These are phyloP conservation scores for Temnothorax curvispinosus DNA, from an alignment of 1,140 invertebrate species.

Conservation along the genomic window DNA sequence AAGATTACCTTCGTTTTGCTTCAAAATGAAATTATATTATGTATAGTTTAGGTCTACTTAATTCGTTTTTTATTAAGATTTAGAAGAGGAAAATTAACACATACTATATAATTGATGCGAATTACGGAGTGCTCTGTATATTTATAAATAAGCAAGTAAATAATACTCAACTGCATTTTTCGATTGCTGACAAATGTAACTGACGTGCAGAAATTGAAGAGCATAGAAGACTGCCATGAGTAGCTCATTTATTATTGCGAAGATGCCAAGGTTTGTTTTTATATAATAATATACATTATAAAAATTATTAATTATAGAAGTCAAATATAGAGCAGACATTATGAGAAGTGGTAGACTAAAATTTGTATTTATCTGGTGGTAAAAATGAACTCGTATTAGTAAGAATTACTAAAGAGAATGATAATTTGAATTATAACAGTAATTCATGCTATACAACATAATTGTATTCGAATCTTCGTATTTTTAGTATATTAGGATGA, in stretches of 20 bases:
- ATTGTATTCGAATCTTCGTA: background rate
- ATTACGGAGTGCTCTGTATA: too few relatives aligned
- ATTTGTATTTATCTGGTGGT: conserved; percentile 26
- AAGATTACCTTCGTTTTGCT: too few relatives aligned
- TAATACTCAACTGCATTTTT: conserved; percentile 35
- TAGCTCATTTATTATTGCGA: background rate
- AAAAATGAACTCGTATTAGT: background rate
- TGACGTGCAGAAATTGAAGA: conserved; percentile 14
- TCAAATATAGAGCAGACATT: background rate
- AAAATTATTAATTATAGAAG: background rate
- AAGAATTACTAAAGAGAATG: background rate
- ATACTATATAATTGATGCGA: too few relatives aligned
- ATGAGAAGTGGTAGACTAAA: conserved; percentile 14
- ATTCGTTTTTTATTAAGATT: too few relatives aligned
- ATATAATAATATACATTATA: background rate
- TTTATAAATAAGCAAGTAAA: background rate
- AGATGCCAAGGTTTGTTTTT: background rate
- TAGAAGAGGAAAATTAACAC: background rate
- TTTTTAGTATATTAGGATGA: too few relatives aligned
- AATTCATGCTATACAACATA: background rate
- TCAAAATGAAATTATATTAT: too few relatives aligned
- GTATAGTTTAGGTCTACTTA: too few relatives aligned
- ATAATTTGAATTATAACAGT: background rate
- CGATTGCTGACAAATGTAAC: conserved; percentile 35
- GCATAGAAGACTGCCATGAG: background rate